Evolutionary conservation across 1,140 invertebrate species (phyloP).

Genomic region (Camponotus pennsylvanicus): DNA sequence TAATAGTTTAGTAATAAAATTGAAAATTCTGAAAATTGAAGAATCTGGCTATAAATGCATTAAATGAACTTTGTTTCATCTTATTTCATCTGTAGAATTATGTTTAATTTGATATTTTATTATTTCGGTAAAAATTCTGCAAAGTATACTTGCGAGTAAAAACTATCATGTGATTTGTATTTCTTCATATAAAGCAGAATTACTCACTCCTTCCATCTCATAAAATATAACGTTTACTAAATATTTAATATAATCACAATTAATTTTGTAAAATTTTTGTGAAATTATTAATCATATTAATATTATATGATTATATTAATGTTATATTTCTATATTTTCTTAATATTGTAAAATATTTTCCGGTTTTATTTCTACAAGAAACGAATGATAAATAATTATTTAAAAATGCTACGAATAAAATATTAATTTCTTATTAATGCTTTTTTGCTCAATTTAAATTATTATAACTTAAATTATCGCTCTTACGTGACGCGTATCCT

Average conservation of each 20-base stretch:
- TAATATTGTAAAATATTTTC: not conserved
- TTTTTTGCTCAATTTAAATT: not conserved
- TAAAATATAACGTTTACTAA: not conserved
- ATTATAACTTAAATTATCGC: conserved; percentile 2
- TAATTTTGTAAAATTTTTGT: not conserved
- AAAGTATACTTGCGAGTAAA: not conserved
- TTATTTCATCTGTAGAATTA: not conserved
- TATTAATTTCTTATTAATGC: conserved; percentile 22
- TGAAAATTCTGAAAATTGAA: not conserved
- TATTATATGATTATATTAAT: not conserved
- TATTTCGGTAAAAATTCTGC: not conserved
- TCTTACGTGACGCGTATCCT: not conserved
- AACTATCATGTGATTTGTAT: not conserved
- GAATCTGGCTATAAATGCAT: not conserved
- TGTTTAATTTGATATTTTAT: conserved; percentile 1
- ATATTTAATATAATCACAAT: not conserved
- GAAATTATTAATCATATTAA: not conserved
- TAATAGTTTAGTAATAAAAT: not conserved
- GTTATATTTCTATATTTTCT: not conserved
- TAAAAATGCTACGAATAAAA: not conserved
- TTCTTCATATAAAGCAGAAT: not conserved
- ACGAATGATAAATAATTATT: not conserved
- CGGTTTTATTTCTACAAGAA: not conserved
- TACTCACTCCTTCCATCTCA: not conserved
- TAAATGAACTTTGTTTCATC: not conserved